Conservation (phyloP, 2,888 invertebrate genomes). For the Dusona sp. region DNA sequence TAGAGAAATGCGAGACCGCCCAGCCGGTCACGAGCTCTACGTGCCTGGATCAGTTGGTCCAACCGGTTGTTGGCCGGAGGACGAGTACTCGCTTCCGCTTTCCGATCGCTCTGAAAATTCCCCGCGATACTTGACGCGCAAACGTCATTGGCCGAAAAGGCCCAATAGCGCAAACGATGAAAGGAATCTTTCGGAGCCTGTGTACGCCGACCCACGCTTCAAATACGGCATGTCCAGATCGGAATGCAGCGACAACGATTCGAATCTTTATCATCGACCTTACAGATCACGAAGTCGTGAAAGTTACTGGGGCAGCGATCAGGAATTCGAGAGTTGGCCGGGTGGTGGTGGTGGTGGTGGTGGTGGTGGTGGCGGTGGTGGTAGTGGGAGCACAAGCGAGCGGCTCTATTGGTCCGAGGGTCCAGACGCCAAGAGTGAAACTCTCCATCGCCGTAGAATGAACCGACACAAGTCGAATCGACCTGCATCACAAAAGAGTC, state of each 20-base stretch:
- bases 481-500: slow-evolving; percentile 80
- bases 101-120: slow-evolving; percentile 80
- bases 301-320: slow-evolving; percentile 83
- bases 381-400: slow-evolving; percentile 72
- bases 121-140: slow-evolving; percentile 79
- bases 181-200: slow-evolving; percentile 77
- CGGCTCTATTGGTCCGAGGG: slow-evolving; percentile 83
- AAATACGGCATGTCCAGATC: slow-evolving; percentile 83
- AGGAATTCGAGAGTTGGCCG: slow-evolving; percentile 82
- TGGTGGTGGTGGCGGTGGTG: slow-evolving; percentile 43
- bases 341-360: slow-evolving; percentile 51
- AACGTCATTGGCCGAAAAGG: slow-evolving; percentile 82
- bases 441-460: slow-evolving; percentile 81
- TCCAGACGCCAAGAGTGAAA: slow-evolving; percentile 80
- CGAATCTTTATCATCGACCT: slow-evolving; percentile 81
- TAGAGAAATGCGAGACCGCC: slow-evolving; percentile 71
- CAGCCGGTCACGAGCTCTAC: slow-evolving; percentile 74
- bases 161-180: slow-evolving; percentile 83
- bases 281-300: slow-evolving; percentile 82
- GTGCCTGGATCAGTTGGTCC: slow-evolving; percentile 72
- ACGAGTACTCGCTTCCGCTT: slow-evolving; percentile 78
- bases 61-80: slow-evolving; percentile 72
- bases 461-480: slow-evolving; percentile 79
- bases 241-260: slow-evolving; percentile 83
- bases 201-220: slow-evolving; percentile 78